phyloP scores from a whole-genome alignment of 2,113 vertebrate genomes.

The Myrmecobius fasciatus region DNA sequence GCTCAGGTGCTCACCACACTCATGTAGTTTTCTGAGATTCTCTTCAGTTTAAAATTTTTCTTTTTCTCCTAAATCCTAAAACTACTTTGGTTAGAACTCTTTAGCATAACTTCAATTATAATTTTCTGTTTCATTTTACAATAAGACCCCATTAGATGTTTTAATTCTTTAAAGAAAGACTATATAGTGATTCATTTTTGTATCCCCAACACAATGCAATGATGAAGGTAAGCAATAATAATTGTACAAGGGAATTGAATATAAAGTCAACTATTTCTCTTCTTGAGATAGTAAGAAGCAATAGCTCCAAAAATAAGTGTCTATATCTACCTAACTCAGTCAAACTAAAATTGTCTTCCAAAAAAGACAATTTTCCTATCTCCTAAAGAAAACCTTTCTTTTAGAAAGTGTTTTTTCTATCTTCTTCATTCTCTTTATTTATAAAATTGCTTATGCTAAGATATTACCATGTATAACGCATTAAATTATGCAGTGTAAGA shows the following conservation, averaged over 20 bases:
- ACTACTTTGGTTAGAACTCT: neutral
- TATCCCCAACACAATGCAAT: neutral
- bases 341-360: neutral
- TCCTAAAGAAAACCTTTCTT: constrained; percentile 26
- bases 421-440: constrained; percentile 65
- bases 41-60: neutral
- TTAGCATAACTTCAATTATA: neutral
- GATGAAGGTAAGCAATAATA: neutral
- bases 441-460: constrained; percentile 78
- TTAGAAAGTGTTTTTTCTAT: constrained; percentile 13
- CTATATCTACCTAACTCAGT: neutral
- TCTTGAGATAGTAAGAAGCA: neutral
- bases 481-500: constrained; percentile 78
- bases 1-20: neutral
- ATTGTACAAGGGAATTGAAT: neutral
- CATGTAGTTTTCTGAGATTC: neutral
- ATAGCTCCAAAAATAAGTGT: neutral
- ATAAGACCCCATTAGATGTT: neutral
- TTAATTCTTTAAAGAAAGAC: neutral
- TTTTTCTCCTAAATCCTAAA: neutral
- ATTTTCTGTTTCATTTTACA: neutral
- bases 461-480: constrained; percentile 74
- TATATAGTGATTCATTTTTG: neutral
- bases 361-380: neutral
- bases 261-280: constrained; percentile 9